These are phyloP conservation scores for Pantherophis alleghaniensis DNA, from an alignment of 2,797 vertebrate genomes.

Conservation along the genomic window DNA sequence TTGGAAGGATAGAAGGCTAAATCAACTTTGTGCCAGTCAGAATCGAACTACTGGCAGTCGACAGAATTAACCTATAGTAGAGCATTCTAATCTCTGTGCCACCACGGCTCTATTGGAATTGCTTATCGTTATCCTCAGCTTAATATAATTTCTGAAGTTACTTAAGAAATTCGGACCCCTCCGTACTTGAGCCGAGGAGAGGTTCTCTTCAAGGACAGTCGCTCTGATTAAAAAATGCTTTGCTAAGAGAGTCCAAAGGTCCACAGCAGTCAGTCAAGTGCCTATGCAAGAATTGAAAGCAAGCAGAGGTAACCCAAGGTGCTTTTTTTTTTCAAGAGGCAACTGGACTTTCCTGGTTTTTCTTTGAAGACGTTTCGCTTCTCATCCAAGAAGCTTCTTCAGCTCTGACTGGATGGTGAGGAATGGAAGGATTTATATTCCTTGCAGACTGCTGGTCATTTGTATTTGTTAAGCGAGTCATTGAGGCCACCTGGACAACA, in stretches of 20 bases:
- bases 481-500: no score
- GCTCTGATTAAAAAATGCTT: neutral
- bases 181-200: neutral
- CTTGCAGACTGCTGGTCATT: no score
- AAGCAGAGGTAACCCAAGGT: neutral
- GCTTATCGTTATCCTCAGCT: neutral
- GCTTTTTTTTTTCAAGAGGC: no score
- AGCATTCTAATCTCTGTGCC: no score
- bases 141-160: neutral
- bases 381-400: no score
- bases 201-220: neutral
- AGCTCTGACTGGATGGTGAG: no score
- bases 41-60: no score
- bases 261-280: neutral
- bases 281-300: neutral
- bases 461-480: no score
- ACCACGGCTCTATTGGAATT: neutral
- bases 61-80: neutral
- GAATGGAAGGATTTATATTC: no score
- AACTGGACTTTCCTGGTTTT: no score
- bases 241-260: neutral
- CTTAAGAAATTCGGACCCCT: neutral
- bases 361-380: no score
- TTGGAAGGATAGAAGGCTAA: neutral
- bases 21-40: neutral